A percentile compares a stretch with the other conserved stretches of the same genome.
These are phyloP conservation scores for Carcinoscorpius rotundicauda DNA, from an alignment of 1,140 invertebrate genomes.

Conservation along the genomic window DNA sequence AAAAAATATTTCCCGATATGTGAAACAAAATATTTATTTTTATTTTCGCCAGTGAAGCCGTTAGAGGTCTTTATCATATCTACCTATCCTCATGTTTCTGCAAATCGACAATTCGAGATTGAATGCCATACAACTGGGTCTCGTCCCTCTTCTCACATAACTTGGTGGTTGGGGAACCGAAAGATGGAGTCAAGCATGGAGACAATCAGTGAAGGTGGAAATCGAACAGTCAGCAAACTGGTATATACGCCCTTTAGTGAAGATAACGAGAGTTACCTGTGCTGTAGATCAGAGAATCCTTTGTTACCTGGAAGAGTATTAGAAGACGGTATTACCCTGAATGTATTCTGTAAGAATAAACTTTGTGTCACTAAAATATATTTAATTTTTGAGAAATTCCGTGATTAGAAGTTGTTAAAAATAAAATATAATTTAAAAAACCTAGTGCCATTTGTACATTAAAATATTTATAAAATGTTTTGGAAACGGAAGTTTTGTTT, in stretches of 20 bases:
- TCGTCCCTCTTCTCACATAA: not conserved
- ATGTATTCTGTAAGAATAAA: too few species aligned
- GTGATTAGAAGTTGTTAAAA: too few species aligned
- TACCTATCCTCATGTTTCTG: not conserved
- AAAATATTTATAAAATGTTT: too few species aligned
- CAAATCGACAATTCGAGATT: not conserved
- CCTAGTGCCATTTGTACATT: too few species aligned
- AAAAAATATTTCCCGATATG: too few species aligned
- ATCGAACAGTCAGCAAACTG: not conserved
- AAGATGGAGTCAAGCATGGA: not conserved
- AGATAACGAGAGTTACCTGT: not conserved
- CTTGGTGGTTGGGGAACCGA: not conserved
- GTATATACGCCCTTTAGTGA: not conserved
- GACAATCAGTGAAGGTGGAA: not conserved
- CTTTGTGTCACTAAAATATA: too few species aligned
- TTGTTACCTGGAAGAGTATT: too few species aligned
- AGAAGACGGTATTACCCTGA: too few species aligned
- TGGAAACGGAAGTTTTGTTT: too few species aligned
- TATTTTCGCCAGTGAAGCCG: not conserved
- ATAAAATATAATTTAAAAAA: too few species aligned
- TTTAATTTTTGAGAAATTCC: too few species aligned
- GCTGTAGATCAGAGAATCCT: not conserved
- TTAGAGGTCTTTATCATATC: not conserved
- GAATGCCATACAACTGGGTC: not conserved
- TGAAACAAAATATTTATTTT: too few species aligned